These are phyloP conservation scores for Brenthis ino DNA, from an alignment of 2,888 invertebrate species.

Conservation along the genomic window DNA sequence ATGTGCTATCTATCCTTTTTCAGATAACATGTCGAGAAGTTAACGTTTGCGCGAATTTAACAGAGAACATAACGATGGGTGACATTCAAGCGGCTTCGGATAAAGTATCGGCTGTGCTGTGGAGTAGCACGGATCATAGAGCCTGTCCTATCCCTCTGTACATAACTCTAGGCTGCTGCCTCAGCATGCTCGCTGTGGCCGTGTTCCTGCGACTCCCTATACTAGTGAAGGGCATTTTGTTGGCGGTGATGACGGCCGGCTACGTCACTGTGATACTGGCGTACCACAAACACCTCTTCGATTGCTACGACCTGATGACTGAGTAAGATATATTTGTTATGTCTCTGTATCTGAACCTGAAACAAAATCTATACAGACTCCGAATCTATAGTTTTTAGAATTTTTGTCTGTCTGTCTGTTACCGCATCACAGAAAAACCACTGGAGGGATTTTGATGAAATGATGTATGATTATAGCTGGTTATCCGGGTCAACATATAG, in stretches of 20 bases:
- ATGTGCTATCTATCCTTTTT: slow-evolving; percentile 31
- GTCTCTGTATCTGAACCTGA: no score
- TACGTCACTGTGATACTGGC: slow-evolving; percentile 91
- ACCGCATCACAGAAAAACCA: no score
- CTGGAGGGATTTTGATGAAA: no score
- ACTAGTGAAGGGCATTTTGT: slow-evolving; percentile 89
- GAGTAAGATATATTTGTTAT: slow-evolving; percentile 78
- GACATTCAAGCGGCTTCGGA: slow-evolving; percentile 69
- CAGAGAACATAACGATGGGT: slow-evolving; percentile 77
- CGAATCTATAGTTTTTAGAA: no score
- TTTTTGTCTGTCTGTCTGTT: no score
- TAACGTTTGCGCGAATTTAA: slow-evolving; percentile 67
- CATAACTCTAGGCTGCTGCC: slow-evolving; percentile 91
- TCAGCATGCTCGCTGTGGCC: slow-evolving; percentile 92
- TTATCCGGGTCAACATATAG: no score
- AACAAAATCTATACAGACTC: no score
- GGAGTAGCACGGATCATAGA: slow-evolving; percentile 85
- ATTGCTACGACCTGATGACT: slow-evolving; percentile 90
- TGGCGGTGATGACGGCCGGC: slow-evolving; percentile 89
- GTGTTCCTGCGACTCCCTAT: slow-evolving; percentile 92
- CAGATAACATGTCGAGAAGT: slow-evolving; percentile 75
- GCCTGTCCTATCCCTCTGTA: slow-evolving; percentile 94
- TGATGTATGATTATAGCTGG: no score
- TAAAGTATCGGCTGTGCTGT: slow-evolving; percentile 60
- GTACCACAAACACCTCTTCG: slow-evolving; percentile 90